Percentiles rank a stretch among this genome's conserved stretches.
These are phyloP conservation scores for Syngnathus acus DNA, from an alignment of 2,797 vertebrate genomes.

Conservation along the genomic window DNA sequence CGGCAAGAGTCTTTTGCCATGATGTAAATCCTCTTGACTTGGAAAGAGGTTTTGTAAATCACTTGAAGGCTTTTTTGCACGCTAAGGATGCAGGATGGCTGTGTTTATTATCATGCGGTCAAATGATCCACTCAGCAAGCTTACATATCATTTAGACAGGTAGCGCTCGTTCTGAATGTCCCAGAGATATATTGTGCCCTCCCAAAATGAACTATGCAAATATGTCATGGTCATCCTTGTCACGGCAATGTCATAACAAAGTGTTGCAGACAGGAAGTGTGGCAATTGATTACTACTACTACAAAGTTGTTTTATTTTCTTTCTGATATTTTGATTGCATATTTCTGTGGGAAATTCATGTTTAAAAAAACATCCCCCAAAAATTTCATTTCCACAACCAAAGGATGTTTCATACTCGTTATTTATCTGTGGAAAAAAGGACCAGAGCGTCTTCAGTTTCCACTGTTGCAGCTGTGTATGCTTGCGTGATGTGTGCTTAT, in stretches of 20 bases:
- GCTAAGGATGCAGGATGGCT: not conserved
- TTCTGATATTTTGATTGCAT: too few relatives aligned
- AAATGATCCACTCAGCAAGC: too few relatives aligned
- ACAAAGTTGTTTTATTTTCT: not conserved
- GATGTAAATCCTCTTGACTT: too few relatives aligned
- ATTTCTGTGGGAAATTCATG: not conserved
- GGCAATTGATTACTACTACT: not conserved
- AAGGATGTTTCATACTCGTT: not conserved
- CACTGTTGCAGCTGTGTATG: not conserved
- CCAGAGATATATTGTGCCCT: not conserved
- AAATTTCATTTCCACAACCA: not conserved
- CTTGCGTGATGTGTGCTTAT: slow-evolving; percentile 6
- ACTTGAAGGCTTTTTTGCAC: too few relatives aligned
- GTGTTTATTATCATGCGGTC: not conserved
- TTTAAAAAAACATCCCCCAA: not conserved
- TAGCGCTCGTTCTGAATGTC: not conserved
- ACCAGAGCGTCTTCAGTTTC: not conserved
- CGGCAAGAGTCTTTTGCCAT: too few relatives aligned
- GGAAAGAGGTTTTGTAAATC: too few relatives aligned
- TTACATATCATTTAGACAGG: not conserved
- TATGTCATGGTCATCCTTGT: not conserved
- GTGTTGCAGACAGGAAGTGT: not conserved
- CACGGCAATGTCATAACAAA: not conserved
- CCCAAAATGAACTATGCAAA: not conserved
- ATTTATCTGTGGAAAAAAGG: not conserved